These are phyloP conservation scores for Enteromius anoplus DNA, from an alignment of 2,797 vertebrate species.

Conservation along the genomic window DNA sequence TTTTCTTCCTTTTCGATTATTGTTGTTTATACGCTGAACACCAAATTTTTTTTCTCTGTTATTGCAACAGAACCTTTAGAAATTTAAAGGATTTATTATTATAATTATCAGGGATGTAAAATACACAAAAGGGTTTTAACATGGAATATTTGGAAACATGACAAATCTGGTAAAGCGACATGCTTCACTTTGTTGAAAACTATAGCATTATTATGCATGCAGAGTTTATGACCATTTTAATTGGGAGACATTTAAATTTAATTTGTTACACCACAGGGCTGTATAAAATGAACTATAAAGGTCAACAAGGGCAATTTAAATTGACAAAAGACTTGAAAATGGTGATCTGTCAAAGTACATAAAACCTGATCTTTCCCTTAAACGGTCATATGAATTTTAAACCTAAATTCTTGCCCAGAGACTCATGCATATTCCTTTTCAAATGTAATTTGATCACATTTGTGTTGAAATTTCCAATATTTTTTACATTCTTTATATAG, in stretches of 20 bases:
- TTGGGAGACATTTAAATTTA: not conserved
- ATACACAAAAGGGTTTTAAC: not conserved
- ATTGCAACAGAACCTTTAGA: not conserved
- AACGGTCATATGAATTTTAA: too few relatives aligned
- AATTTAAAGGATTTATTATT: not conserved
- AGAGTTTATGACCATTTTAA: not conserved
- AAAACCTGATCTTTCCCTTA: too few relatives aligned
- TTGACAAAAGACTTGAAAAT: not conserved
- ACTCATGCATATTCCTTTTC: too few relatives aligned
- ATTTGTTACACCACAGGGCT: not conserved
- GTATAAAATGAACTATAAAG: not conserved
- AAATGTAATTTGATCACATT: too few relatives aligned
- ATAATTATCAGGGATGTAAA: not conserved
- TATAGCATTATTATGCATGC: not conserved
- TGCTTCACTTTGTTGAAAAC: not conserved
- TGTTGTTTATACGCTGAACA: not conserved
- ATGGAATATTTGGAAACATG: not conserved
- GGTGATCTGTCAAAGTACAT: not conserved
- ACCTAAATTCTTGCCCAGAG: too few relatives aligned
- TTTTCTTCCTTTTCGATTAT: not conserved
- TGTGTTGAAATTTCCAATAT: too few relatives aligned
- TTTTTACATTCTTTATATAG: too few relatives aligned
- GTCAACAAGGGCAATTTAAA: not conserved
- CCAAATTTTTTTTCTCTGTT: not conserved
- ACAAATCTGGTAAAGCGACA: not conserved